Evolutionary conservation across 2,113 vertebrate genomes (phyloP), one percentile per base, ranked within the genome.

Genomic region (Tragulus kanchil): DNA sequence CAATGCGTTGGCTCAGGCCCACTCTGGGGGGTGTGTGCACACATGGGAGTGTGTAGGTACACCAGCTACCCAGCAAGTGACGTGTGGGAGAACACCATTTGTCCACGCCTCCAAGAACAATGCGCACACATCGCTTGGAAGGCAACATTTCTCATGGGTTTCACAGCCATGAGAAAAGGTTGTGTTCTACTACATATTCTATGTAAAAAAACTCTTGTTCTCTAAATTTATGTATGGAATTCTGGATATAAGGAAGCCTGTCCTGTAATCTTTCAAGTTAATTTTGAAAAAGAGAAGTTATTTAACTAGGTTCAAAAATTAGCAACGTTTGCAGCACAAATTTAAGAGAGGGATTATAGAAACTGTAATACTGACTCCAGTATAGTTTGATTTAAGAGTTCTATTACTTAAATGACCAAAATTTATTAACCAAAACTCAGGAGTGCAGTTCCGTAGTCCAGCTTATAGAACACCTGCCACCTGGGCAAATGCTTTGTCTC

Each of bases 331-430:
- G 8, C 19, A 87, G 28, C 82, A 94, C 36, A 93, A 61, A 64
- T 78, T 65, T 90, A 86, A 96, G 69, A 87, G 69, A 31, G 64
- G 42, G 62, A 93, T 93, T 96, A 95, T 4, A 92, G 61, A 96
- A 96, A 93, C 42, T 75, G 25, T 42, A 93, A 92, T 59, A 96
- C 15, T 61, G 16, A 64, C 69, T 96, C 92, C 95, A 71, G 8
- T 64, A 94, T 8, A 69, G 9, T 14, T 88, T 86, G 50, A 83
- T 71, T 90, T 97, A 95, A 81, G 77, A 97, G 64, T 79, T 89
- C 45, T 89, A 71, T 48, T 48, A 87, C 71, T 95, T 81, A 96
- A 93, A 96, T 89, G 84, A 83, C 25, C 69, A 54, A 19, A 85
- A 65, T 85, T 96, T 92, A 96, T 71, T 90, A 93, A 79, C 45